These are phyloP conservation scores for Microtus oregoni DNA, from an alignment of 2,113 vertebrate species.

Conservation along the genomic window DNA sequence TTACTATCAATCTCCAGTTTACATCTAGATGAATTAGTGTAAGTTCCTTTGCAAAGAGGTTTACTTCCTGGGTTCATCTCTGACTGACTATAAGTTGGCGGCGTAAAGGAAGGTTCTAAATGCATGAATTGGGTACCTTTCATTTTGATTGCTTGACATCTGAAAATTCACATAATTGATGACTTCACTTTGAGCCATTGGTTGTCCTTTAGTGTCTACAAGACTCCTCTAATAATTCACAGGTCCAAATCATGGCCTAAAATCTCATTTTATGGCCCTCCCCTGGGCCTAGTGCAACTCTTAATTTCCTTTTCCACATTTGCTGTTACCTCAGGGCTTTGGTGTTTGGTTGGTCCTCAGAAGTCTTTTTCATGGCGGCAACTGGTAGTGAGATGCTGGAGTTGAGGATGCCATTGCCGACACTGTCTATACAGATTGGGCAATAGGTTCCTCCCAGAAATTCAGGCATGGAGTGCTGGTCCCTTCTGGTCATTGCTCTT, in stretches of 20 bases:
- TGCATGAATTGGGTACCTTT: slow-evolving; percentile 87
- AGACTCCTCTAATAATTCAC: slow-evolving; percentile 91
- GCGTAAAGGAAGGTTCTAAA: slow-evolving; percentile 96
- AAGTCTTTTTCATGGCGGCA: background rate
- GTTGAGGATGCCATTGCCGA: background rate
- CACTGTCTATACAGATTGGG: background rate
- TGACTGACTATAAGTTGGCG: slow-evolving; percentile 90
- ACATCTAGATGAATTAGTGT: slow-evolving; percentile 92
- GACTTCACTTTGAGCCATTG: slow-evolving; percentile 94
- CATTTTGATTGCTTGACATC: slow-evolving; percentile 88
- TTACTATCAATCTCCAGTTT: slow-evolving; percentile 94
- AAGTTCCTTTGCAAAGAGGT: slow-evolving; percentile 93
- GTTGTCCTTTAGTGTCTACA: slow-evolving; percentile 89
- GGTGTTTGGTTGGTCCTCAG: no score
- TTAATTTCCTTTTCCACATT: slow-evolving; percentile 92
- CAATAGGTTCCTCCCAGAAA: background rate
- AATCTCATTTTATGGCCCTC: slow-evolving; percentile 86
- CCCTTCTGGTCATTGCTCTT: background rate
- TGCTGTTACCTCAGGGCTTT: slow-evolving; percentile 75
- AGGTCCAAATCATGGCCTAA: slow-evolving; percentile 94
- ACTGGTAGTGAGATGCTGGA: background rate
- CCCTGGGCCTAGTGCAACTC: slow-evolving; percentile 85
- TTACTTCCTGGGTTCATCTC: slow-evolving; percentile 84
- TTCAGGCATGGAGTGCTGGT: fast-evolving
- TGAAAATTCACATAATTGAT: slow-evolving; percentile 95